Evolutionary conservation across 2,888 invertebrate species (phyloP).

Genomic region (Isoperla grammatica): DNA sequence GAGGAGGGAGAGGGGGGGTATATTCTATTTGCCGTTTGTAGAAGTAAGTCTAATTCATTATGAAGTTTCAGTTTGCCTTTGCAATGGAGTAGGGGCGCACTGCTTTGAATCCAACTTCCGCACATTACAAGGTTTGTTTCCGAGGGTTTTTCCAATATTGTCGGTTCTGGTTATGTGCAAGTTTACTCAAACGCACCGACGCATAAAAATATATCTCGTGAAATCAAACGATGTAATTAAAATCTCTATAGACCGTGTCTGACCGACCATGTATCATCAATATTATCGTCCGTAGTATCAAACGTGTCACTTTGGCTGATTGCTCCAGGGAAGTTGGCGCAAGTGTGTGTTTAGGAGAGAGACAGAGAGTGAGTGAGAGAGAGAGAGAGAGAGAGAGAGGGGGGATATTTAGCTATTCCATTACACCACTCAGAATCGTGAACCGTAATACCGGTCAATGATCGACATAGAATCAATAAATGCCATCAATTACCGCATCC

Average conservation of each 20-base stretch:
- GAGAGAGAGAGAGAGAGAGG: slow-evolving; percentile 5
- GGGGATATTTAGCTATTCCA: slow-evolving; percentile 21
- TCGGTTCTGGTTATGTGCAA: too few species aligned
- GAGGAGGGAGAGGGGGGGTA: too few species aligned
- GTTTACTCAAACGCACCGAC: too few species aligned
- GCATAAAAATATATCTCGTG: background rate
- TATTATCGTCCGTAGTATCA: slow-evolving; percentile 1
- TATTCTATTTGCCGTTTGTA: too few species aligned
- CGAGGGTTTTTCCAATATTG: too few species aligned
- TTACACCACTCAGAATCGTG: slow-evolving; percentile 24
- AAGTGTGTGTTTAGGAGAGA: background rate
- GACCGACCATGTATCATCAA: slow-evolving; percentile 8
- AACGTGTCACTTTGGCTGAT: slow-evolving; percentile 20
- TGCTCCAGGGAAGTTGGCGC: slow-evolving; percentile 3
- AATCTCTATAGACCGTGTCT: slow-evolving; percentile 1
- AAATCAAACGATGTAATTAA: slow-evolving; percentile 18
- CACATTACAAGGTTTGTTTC: too few species aligned
- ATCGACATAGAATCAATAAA: slow-evolving; percentile 10
- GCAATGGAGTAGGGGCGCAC: too few species aligned
- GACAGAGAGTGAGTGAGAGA: background rate
- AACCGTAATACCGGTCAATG: slow-evolving; percentile 20
- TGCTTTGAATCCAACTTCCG: too few species aligned
- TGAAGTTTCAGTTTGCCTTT: too few species aligned
- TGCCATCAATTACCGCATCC: slow-evolving; percentile 8
- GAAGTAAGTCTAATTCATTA: too few species aligned